These are phyloP conservation scores for Denticeps clupeoides DNA, from an alignment of 2,797 vertebrate genomes.

Conservation along the genomic window DNA sequence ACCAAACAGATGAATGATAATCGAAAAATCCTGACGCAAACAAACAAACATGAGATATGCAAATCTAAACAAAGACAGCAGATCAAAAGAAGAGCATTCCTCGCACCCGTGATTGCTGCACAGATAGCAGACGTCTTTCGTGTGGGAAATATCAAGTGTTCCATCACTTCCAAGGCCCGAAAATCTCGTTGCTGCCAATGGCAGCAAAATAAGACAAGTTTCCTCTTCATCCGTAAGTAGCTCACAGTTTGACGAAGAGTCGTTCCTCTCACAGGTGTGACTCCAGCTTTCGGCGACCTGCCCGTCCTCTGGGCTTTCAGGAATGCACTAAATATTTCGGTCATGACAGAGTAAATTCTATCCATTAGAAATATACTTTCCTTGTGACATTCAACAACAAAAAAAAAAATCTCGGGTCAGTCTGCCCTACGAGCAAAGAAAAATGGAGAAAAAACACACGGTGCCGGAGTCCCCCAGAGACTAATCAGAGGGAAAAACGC, in stretches of 20 bases:
- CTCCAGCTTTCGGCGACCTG: not conserved
- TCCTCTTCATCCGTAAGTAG: constrained; percentile 3
- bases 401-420: too few species aligned
- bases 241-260: constrained; percentile 1
- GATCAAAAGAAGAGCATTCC: constrained; percentile 33
- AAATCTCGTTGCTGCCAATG: not conserved
- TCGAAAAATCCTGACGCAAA: constrained; percentile 31
- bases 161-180: constrained; percentile 5
- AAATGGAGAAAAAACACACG: too few species aligned
- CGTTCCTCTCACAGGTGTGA: constrained; percentile 2
- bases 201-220: too few species aligned
- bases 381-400: too few species aligned
- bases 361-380: too few species aligned
- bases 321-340: too few species aligned
- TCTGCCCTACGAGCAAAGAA: too few species aligned
- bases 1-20: constrained; percentile 13
- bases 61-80: constrained; percentile 25
- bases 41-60: constrained; percentile 32
- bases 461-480: too few species aligned
- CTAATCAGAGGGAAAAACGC: too few species aligned
- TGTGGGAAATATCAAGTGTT: constrained; percentile 41
- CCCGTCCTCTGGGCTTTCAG: too few species aligned
- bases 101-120: constrained; percentile 27
- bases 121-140: constrained; percentile 35
- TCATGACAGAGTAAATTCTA: too few species aligned